Evolutionary conservation across 1,140 invertebrate species (phyloP).

Genomic region (Brachionus asplanchnoidis): DNA sequence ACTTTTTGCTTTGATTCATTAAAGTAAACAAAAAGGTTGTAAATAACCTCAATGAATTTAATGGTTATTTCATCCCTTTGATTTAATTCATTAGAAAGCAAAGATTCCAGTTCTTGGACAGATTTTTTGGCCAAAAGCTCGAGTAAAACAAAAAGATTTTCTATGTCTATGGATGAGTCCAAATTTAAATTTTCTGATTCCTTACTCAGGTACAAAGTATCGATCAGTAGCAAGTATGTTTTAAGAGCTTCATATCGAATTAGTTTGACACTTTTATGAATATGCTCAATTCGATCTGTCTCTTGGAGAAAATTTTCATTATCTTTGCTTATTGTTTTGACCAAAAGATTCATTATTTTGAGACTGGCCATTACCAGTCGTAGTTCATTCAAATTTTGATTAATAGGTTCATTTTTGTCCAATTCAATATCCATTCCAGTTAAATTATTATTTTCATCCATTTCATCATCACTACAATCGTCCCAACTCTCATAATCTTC

Average conservation of each 20-base stretch:
- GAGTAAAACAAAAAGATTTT: conserved; percentile 8
- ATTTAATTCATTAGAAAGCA: neutral
- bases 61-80: neutral
- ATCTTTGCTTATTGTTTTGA: conserved; percentile 33
- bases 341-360: neutral
- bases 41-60: conserved; percentile 3
- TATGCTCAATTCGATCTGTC: conserved; percentile 22
- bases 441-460: conserved; percentile 14
- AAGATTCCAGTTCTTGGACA: neutral
- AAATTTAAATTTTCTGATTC: neutral
- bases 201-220: neutral
- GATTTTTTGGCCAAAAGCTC: neutral
- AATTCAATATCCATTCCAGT: neutral
- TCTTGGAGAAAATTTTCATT: conserved; percentile 18
- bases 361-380: neutral
- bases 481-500: conserved; percentile 15
- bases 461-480: conserved; percentile 9
- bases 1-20: conserved; percentile 14
- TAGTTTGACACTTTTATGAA: conserved; percentile 18
- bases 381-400: neutral
- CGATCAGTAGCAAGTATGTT: neutral
- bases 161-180: neutral
- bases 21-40: conserved; percentile 20
- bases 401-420: neutral
- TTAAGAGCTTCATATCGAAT: conserved; percentile 31